phyloP scores from a whole-genome alignment of 2,113 vertebrate genomes.

The Takifugu bimaculatus region DNA sequence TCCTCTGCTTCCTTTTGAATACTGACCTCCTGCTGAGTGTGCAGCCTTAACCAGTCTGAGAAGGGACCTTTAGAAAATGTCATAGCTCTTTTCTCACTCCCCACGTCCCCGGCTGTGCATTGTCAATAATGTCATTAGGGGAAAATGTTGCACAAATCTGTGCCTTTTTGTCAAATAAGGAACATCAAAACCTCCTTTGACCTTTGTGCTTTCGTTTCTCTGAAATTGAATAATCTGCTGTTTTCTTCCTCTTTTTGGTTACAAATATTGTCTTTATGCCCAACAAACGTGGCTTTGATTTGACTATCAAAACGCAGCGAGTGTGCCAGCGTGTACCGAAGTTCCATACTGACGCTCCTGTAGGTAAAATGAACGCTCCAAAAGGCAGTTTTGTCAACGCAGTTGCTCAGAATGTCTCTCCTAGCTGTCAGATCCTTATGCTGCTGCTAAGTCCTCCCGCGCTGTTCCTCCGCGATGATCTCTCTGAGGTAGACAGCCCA shows the following conservation, averaged over 20 bases:
- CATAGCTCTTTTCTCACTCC: constrained; percentile 1
- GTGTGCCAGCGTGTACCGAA: constrained; percentile 4
- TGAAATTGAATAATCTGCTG: background rate
- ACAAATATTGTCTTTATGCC: background rate
- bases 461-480: constrained; percentile 1
- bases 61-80: constrained; percentile 28
- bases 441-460: constrained; percentile 22
- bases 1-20: constrained; percentile 44
- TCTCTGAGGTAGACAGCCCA: constrained; percentile 21
- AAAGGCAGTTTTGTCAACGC: constrained; percentile 17
- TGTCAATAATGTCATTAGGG: constrained; percentile 15
- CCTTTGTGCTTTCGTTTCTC: background rate
- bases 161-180: background rate
- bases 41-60: constrained; percentile 29
- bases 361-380: constrained; percentile 22
- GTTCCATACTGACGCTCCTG: constrained; percentile 12
- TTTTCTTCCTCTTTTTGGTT: background rate
- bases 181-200: background rate
- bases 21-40: constrained; percentile 46
- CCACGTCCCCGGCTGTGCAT: constrained; percentile 1
- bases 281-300: background rate
- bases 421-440: constrained; percentile 32
- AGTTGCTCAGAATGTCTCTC: constrained; percentile 32
- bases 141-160: constrained; percentile 1
- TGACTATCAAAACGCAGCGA: background rate